phyloP scores from a whole-genome alignment of 2,113 vertebrate genomes.

The Thermophis baileyi region DNA sequence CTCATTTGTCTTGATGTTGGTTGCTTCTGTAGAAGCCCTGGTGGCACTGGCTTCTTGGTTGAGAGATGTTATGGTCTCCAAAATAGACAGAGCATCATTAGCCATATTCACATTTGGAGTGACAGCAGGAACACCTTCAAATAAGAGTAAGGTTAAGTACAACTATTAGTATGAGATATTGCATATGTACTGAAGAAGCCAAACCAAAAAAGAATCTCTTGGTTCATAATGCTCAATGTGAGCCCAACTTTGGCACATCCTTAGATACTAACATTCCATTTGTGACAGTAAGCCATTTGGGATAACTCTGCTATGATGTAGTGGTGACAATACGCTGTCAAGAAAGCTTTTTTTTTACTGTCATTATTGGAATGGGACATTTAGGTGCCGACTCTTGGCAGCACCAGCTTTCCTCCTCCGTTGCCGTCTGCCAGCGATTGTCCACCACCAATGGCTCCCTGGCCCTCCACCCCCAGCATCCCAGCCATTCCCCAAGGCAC shows the following conservation, averaged over 20 bases:
- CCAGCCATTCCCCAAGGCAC: background rate
- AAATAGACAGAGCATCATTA: conserved; percentile 86
- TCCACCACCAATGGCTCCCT: background rate
- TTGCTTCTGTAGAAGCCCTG: conserved; percentile 70
- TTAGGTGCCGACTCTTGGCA: background rate
- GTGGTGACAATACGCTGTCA: background rate
- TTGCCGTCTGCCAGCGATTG: background rate
- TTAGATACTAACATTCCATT: background rate
- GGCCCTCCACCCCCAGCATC: background rate
- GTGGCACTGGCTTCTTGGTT: conserved; percentile 88
- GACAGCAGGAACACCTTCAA: conserved; percentile 65
- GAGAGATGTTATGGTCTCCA: conserved; percentile 88
- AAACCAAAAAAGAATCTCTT: background rate
- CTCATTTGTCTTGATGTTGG: conserved; percentile 62
- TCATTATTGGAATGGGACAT: background rate
- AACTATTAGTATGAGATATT: conserved; percentile 2
- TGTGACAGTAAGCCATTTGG: background rate
- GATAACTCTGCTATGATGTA: background rate
- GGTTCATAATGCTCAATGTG: background rate
- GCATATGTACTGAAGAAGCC: background rate
- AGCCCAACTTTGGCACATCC: background rate
- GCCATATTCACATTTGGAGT: conserved; percentile 69
- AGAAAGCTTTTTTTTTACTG: background rate
- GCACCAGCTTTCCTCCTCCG: background rate
- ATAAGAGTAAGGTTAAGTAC: conserved; percentile 8